A percentile compares a stretch with the other conserved stretches of the same genome.
These are phyloP conservation scores for Puntigrus tetrazona DNA, from an alignment of 2,113 vertebrate genomes.

Conservation along the genomic window DNA sequence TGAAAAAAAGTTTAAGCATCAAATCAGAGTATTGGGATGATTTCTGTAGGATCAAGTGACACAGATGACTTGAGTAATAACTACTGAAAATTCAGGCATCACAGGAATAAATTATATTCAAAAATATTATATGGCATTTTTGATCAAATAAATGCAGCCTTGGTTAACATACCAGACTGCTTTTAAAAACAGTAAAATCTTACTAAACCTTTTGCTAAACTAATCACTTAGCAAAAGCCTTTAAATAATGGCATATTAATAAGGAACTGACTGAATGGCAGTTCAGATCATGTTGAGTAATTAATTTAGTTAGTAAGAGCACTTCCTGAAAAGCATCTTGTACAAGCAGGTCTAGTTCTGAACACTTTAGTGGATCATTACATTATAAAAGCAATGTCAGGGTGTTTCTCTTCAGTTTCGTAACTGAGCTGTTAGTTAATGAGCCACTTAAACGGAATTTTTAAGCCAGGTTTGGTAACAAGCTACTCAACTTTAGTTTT, in stretches of 20 bases:
- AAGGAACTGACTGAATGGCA: background rate
- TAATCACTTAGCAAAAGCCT: background rate
- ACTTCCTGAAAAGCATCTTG: background rate
- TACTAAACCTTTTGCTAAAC: too few relatives aligned
- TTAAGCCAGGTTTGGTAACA: background rate
- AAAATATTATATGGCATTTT: background rate
- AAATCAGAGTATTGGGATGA: background rate
- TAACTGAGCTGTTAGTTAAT: background rate
- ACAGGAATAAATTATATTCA: background rate
- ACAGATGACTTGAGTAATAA: background rate
- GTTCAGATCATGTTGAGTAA: background rate
- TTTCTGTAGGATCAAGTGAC: background rate
- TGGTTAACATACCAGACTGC: background rate
- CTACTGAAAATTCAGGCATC: background rate
- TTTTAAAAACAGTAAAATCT: background rate
- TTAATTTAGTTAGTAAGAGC: background rate
- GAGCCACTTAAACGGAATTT: background rate
- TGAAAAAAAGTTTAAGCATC: background rate
- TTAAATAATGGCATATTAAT: background rate
- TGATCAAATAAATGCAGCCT: background rate
- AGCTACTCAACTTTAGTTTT: background rate
- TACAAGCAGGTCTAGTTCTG: background rate
- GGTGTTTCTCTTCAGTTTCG: background rate
- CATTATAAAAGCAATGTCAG: background rate
- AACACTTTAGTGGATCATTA: background rate